Evolutionary conservation across 1,140 invertebrate species (phyloP), one percentile per base, ranked within the genome.

Genomic region (Bradynema listronoti): DNA sequence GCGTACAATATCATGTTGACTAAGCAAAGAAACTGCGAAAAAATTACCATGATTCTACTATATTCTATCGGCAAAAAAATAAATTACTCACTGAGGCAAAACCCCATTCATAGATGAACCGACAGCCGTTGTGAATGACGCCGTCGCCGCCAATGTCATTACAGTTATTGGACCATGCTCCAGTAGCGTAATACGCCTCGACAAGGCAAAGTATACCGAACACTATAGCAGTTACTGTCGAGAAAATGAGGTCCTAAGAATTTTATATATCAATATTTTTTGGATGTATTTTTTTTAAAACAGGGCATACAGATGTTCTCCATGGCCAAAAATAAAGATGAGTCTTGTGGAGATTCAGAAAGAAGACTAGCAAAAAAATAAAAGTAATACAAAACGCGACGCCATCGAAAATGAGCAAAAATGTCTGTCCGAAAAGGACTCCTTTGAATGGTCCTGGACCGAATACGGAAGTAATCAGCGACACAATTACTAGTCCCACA

Each of bases 381-480:
- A 76, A 77, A 1, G 75, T 66, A 24, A 78, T 36, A 30, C 73
- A 77, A 33, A 77, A 50, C 16, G 61, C 53, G 34, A 77, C 47
- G 19, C 69, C 68, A 58, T 56, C 59, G 30, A 74, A 72, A 19
- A 72, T 66, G 36, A 77, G 50, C 9, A 77, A 56, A 29, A 77
- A 65, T 0, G 74, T 77, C 29, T 77, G 74, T 16, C 74, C 74
- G 58, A 78, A 76, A 7, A 77, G 66, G 32, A 77, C 46, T n/a
- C 75, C 75, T 63, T 76, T 76, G 68, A 77, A 77, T 29, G 75
- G 75, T 14, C 75, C 72, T 22, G 74, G 69, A 0, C 75, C 74
- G 42, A 71, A 75, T 5, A 75, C 73, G 6, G 73, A 68, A 19
- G 71, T 62, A 54, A 77, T 69, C 24, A 77, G 50, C 32, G 60